Percentiles rank a stretch among this genome's conserved stretches.
These are phyloP conservation scores for Myiozetetes cayanensis DNA, from an alignment of 2,113 vertebrate genomes.

Conservation along the genomic window DNA sequence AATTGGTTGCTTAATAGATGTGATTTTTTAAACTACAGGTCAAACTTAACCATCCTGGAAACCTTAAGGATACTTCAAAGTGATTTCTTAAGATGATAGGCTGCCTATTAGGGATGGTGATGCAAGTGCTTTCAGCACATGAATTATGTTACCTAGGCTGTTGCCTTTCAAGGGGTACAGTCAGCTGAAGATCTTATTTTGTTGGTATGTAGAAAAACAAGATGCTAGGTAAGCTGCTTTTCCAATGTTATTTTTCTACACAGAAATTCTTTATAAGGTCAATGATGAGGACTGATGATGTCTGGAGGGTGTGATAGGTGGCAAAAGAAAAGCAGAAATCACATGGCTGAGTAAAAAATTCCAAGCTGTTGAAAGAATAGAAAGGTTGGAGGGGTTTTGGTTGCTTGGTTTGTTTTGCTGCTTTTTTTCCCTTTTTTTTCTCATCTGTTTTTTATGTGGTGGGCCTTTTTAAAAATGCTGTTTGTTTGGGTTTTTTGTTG, in stretches of 20 bases:
- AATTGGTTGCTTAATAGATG: background rate
- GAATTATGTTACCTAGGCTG: background rate
- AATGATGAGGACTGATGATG: background rate
- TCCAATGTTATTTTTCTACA: background rate
- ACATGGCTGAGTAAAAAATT: background rate
- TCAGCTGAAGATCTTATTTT: background rate
- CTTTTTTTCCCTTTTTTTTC: background rate
- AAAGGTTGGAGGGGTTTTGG: background rate
- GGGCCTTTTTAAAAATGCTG: background rate
- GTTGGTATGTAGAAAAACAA: background rate
- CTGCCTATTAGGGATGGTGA: background rate
- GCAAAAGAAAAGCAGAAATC: background rate
- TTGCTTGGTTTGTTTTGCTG: background rate
- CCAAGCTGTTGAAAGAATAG: background rate
- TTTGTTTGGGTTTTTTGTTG: background rate
- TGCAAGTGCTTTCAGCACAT: background rate
- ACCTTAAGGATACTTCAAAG: background rate
- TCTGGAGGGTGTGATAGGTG: rapidly evolving
- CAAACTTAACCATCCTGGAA: background rate
- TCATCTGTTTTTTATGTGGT: background rate
- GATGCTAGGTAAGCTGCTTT: background rate
- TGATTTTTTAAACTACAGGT: background rate
- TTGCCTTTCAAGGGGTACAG: background rate
- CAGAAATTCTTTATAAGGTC: background rate
- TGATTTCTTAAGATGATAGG: background rate